Percentiles rank a stretch among this genome's conserved stretches.
These are phyloP conservation scores for Limnephilus auricula DNA, from an alignment of 2,888 invertebrate genomes.

Conservation along the genomic window DNA sequence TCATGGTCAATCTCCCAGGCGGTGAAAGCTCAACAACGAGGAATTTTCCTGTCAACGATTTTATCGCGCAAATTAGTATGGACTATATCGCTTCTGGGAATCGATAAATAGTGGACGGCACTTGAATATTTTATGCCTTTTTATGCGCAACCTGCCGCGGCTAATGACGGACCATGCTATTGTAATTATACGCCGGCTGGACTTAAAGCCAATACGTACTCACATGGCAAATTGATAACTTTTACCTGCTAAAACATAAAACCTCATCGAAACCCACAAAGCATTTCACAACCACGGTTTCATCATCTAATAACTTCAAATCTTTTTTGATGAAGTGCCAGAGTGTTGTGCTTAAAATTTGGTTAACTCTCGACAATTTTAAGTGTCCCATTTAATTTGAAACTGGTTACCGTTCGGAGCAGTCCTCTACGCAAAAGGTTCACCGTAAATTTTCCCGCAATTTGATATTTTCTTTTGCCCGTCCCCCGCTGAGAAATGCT, in stretches of 20 bases:
- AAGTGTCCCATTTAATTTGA: constrained; percentile 31
- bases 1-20: not conserved
- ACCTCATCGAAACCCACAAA: not conserved
- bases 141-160: constrained; percentile 45
- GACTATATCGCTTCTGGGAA: constrained; percentile 53
- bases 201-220: constrained; percentile 38
- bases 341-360: not conserved
- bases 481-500: not conserved
- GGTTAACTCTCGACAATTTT: constrained; percentile 18
- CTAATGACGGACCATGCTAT: constrained; percentile 49
- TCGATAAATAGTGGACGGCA: constrained; percentile 47
- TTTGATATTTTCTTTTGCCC: constrained; percentile 3
- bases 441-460: constrained; percentile 13
- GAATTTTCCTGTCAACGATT: constrained; percentile 52
- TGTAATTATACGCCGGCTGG: constrained; percentile 50
- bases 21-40: constrained; percentile 20
- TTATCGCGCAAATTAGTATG: constrained; percentile 55
- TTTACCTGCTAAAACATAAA: not conserved
- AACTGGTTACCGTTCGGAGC: constrained; percentile 31
- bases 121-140: constrained; percentile 49
- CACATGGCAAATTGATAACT: not conserved
- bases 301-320: not conserved
- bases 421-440: constrained; percentile 29
- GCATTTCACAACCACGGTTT: not conserved
- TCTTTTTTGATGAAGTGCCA: not conserved